Conservation (phyloP, 2,113 vertebrate species). For the Amblyornis subalaris region DNA sequence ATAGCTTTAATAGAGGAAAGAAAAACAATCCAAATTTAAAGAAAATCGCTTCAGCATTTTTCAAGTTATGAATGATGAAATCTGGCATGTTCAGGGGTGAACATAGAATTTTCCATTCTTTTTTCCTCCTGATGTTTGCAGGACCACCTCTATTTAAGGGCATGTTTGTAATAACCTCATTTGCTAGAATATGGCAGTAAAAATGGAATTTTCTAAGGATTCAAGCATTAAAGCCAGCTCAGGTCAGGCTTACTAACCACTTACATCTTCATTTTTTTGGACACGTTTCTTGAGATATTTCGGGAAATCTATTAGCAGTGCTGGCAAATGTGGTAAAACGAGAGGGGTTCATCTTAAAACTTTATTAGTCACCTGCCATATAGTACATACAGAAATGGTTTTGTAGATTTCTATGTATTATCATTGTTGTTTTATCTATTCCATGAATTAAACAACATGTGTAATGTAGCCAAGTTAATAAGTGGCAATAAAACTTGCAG, state of each 20-base stretch:
- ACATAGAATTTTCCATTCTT: constrained; percentile 43
- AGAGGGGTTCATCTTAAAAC: background rate
- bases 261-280: background rate
- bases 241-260: background rate
- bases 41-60: constrained; percentile 49
- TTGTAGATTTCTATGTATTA: background rate
- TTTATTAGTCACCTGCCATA: background rate
- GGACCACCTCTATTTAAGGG: constrained; percentile 24
- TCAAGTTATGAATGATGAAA: constrained; percentile 54
- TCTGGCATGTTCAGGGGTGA: constrained; percentile 7
- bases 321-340: background rate
- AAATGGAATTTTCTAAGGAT: background rate
- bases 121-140: background rate
- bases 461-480: background rate
- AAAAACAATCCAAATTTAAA: constrained; percentile 47
- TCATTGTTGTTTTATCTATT: background rate
- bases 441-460: background rate
- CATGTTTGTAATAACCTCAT: constrained; percentile 16
- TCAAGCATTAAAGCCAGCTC: background rate
- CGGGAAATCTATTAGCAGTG: background rate
- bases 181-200: background rate
- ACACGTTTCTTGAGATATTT: background rate
- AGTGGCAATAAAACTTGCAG: background rate
- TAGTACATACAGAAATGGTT: background rate
- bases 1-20: constrained; percentile 54